A percentile compares a stretch with the other conserved stretches of the same genome.
Conservation (phyloP, 2,797 vertebrate genomes). For the Hydrocynus forskahlii region DNA sequence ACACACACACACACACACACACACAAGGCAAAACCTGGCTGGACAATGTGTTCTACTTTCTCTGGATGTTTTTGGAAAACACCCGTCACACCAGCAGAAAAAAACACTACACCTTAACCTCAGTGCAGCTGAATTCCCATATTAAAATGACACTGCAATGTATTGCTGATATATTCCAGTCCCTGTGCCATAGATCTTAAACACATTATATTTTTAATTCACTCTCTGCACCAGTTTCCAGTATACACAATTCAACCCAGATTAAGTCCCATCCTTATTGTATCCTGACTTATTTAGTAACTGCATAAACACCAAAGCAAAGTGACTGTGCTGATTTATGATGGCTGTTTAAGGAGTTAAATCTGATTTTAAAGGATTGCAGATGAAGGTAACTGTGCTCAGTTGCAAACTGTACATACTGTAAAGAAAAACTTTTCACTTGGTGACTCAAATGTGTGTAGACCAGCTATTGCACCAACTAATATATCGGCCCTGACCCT, state of each 20-base stretch:
- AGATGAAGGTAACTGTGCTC: neutral
- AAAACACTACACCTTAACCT: slow-evolving; percentile 20
- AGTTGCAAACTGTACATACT: neutral
- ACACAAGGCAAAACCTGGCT: slow-evolving; percentile 39
- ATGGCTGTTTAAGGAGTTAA: neutral
- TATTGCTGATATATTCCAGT: neutral
- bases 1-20: slow-evolving; percentile 44
- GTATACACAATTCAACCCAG: too few species aligned
- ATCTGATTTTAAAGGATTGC: neutral
- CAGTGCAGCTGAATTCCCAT: neutral
- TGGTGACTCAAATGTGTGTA: neutral
- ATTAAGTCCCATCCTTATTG: too few species aligned
- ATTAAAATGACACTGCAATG: neutral
- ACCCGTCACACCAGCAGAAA: neutral
- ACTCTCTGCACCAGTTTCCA: too few species aligned
- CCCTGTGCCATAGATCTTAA: neutral
- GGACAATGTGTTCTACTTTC: slow-evolving; percentile 41
- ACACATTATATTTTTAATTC: too few species aligned
- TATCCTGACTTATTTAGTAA: too few species aligned
- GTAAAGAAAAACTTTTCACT: slow-evolving; percentile 2
- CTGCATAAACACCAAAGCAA: too few species aligned
- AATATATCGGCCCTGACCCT: too few species aligned
- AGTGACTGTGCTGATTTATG: neutral
- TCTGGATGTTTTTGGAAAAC: slow-evolving; percentile 41
- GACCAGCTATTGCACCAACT: neutral